Evolutionary conservation across 2,888 invertebrate genomes (phyloP), one percentile per base, ranked within the genome.

Genomic region (Ochlodes sylvanus): DNA sequence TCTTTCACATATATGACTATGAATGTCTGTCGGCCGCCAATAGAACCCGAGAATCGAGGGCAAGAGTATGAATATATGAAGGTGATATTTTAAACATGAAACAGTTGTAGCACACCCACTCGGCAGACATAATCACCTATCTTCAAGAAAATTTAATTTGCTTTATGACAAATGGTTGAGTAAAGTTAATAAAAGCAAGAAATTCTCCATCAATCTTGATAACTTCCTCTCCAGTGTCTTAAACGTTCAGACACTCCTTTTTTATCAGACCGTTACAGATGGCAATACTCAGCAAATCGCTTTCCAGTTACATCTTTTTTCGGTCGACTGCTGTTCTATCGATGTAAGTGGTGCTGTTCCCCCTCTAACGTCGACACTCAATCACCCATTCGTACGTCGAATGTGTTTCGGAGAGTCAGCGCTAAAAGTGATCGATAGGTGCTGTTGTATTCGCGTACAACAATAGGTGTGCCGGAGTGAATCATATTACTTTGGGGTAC

Each of bases 261-360:
- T 38, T 38, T 38, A 14, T 6, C 7, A 6, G 6, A 54, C n/a
- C 54, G n/a, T 54, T 32, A 54, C 32, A 19, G 27, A 27, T 50
- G 7, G 32, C 55, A 17, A 55, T 55, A 34, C 34, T 55, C 55
- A 34, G 55, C 55, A 61, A 67, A 61, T 61, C 19, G 55, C 27
- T 67, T 55, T 12, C 44, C 61, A 58, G 67, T 61, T 61, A 61
- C 42, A 32, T 61, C 44, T 47, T 67, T 67, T 55, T 67, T 67
- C 67, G 61, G 61, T 67, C 44, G 67, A 67, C 42, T 47, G 61
- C 61, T 61, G 61, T 67, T 60, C 66, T 63, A 61, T 67, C 54
- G 67, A 21, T 61, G 61, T 55, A 55, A 61, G 67, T 61, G 67
- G 54, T 67, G 32, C 44, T 55, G 52, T 60, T 55, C 55, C 58